Evolutionary conservation across 2,797 vertebrate genomes (phyloP).

Genomic region (Notolepis coatsorum): DNA sequence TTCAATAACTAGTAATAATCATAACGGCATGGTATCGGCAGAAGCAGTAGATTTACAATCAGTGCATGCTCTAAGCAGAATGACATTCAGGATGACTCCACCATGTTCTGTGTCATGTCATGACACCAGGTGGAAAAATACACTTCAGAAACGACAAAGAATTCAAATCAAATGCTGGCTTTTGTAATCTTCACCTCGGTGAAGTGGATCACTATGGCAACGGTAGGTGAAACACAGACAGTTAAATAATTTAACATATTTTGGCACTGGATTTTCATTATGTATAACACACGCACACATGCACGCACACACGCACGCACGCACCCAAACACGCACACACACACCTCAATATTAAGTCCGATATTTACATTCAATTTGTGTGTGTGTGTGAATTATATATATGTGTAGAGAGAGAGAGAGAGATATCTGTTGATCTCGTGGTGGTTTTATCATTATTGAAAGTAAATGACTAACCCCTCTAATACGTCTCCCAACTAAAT

Average conservation of each 20-base stretch:
- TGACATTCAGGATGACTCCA: slow-evolving; percentile 82
- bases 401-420: slow-evolving; percentile 36
- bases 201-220: slow-evolving; percentile 79
- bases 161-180: slow-evolving; percentile 81
- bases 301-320: slow-evolving; percentile 57
- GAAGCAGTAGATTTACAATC: slow-evolving; percentile 88
- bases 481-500: slow-evolving; percentile 46
- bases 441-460: slow-evolving; percentile 25
- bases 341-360: slow-evolving; percentile 80
- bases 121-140: slow-evolving; percentile 73
- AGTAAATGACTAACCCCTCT: slow-evolving; percentile 25
- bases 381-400: slow-evolving; percentile 46
- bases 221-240: slow-evolving; percentile 81
- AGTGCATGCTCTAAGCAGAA: slow-evolving; percentile 84
- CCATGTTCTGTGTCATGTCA: slow-evolving; percentile 66
- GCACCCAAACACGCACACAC: slow-evolving; percentile 58
- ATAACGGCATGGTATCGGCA: slow-evolving; percentile 79
- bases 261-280: slow-evolving; percentile 86
- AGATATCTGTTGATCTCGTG: slow-evolving; percentile 23
- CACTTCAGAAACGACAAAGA: slow-evolving; percentile 78
- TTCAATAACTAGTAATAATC: slow-evolving; percentile 80
- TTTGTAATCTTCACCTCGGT: slow-evolving; percentile 70
- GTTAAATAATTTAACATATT: slow-evolving; percentile 84
- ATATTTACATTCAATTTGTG: slow-evolving; percentile 87
- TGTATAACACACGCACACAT: slow-evolving; percentile 61